These are phyloP conservation scores for Gallinago stenura DNA, from an alignment of 2,797 vertebrate genomes.

Conservation along the genomic window DNA sequence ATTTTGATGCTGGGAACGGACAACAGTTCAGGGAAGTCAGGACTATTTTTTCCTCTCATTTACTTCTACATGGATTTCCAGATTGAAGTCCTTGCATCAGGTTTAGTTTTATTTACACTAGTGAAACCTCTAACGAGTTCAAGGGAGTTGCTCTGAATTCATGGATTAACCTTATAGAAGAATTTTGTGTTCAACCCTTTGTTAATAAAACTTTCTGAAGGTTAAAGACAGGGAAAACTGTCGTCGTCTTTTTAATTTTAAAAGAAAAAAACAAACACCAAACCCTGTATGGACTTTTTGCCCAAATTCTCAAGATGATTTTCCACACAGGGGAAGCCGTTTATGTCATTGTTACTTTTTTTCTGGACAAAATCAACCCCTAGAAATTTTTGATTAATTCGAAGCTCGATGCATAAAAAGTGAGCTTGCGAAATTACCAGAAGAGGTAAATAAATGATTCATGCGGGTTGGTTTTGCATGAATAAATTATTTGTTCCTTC, in stretches of 20 bases:
- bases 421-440: conserved; percentile 69
- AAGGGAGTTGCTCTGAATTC: neutral
- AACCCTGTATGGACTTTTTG: conserved; percentile 11
- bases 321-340: neutral
- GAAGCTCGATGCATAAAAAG: conserved; percentile 55
- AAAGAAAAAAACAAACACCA: neutral
- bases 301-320: conserved; percentile 63
- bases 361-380: conserved; percentile 49
- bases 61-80: neutral
- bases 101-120: neutral
- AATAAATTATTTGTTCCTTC: conserved; percentile 79
- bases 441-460: conserved; percentile 81
- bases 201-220: neutral
- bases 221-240: neutral
- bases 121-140: neutral
- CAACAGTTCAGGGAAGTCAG: neutral
- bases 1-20: neutral
- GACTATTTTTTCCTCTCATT: neutral
- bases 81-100: neutral
- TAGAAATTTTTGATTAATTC: conserved; percentile 49
- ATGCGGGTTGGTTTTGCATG: conserved; percentile 76
- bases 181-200: neutral
- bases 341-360: neutral
- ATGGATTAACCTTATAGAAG: neutral
- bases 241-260: neutral